Conservation (phyloP, 2,797 vertebrate species). For the Sciurus carolinensis region DNA sequence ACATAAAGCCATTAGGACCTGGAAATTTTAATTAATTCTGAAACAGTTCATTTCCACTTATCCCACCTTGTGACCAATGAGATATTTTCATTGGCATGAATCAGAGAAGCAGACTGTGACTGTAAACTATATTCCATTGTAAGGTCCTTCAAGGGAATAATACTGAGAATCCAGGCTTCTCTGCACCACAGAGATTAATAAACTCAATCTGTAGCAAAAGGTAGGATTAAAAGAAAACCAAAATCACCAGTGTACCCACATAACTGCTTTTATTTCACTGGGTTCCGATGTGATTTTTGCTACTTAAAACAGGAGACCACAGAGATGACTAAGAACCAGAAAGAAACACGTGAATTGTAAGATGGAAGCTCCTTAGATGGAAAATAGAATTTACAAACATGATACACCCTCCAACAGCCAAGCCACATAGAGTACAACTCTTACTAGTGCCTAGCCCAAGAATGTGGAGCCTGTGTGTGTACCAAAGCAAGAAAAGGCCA, state of each 20-base stretch:
- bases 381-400: not conserved
- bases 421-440: not conserved
- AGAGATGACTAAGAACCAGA: not conserved
- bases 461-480: not conserved
- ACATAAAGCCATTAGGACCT: not conserved
- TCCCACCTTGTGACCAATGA: not conserved
- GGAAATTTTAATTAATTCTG: not conserved
- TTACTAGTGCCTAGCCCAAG: not conserved
- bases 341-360: conserved; percentile 16
- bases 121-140: not conserved
- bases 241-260: not conserved
- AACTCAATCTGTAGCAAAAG: not conserved
- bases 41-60: conserved; percentile 4
- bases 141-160: not conserved
- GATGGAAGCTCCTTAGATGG: not conserved
- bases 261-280: conserved; percentile 23
- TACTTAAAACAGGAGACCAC: not conserved
- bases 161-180: not conserved
- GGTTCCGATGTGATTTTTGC: not conserved
- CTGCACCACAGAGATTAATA: not conserved
- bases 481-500: not conserved
- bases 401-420: not conserved
- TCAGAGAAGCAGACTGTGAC: not conserved
- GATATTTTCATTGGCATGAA: not conserved
- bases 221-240: not conserved